Base-by-base conservation (phyloP, 2,888 invertebrate species). In the Alloscopus bannaensis region DNA sequence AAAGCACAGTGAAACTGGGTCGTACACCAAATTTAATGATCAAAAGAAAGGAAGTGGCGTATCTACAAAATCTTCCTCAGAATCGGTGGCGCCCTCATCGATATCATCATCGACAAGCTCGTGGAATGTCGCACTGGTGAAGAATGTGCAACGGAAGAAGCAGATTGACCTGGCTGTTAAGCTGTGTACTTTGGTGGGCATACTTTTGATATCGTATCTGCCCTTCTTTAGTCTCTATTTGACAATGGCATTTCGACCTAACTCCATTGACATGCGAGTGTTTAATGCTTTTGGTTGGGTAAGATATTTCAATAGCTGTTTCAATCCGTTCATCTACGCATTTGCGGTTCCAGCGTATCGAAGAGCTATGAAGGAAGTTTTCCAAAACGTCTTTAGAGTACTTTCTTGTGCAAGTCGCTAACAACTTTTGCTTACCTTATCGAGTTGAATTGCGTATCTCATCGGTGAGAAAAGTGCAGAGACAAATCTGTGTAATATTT, bases 301-400 rank as follows among this genome's bases (percentile, higher is more conserved):
- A 0, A 42, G 83, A 18, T 83, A 83, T 66, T 78, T 71, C 20
- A 82, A 82, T 28, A 75, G 80, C 42, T 77, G 80, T n/a, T 45
- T 82, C 13, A 83, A 83, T 55, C 83, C 83, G 1, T 29, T 81
- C 22, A 81, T 83, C 26, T 83, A 83, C 26, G 83, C 83, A 4
- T 80, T 47, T 31, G 80, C 80, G 24, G 75, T 83, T 6, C 83
- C 83, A 1, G 75, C 75, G 11, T 83, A 82, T 62, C 55, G 79
- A 11, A 71, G 71, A 29, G 76, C 75, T 1, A 80, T 83, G 52
- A 24, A 31, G 22, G 65, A 64, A 1, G 73, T 80, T n/a, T 3
- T 83, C 16, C 20, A 4, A 0, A 75, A 59, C 20, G 59, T 31
- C 47, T n/a, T 66, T 29, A 45, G n/a, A n/a, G n/a, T n/a, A n/a